Conservation (phyloP, 2,797 vertebrate genomes). For the Smutsia temminckii region DNA sequence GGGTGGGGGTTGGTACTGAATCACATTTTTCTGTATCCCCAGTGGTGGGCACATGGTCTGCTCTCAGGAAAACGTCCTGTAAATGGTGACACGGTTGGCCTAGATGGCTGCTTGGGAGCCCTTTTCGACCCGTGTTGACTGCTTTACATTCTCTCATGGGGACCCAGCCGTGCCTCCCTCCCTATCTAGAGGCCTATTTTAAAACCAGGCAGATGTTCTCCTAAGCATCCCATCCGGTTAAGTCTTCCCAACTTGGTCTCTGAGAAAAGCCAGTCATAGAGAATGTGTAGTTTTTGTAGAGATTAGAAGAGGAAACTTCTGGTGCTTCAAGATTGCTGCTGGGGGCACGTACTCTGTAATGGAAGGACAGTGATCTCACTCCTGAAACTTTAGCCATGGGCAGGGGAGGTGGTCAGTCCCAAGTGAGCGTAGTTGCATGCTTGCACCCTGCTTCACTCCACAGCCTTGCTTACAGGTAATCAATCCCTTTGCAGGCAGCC, state of each 20-base stretch:
- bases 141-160: not conserved
- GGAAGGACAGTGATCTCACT: not conserved
- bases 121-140: not conserved
- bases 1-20: not conserved
- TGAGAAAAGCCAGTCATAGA: not conserved
- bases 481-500: not conserved
- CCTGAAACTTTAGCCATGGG: not conserved
- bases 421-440: not conserved
- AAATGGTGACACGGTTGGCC: too few relatives aligned
- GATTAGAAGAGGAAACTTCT: slow-evolving; percentile 40
- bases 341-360: fast-evolving
- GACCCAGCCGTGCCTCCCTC: not conserved
- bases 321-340: not conserved
- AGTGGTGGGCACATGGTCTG: fast-evolving
- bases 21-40: not conserved
- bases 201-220: not conserved
- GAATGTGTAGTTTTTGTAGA: not conserved
- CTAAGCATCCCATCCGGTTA: not conserved
- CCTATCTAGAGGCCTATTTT: not conserved
- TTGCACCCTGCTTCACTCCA: not conserved
- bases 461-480: not conserved
- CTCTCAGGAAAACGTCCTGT: not conserved
- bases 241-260: not conserved
- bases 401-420: not conserved
- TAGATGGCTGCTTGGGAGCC: not conserved